phyloP scores from a whole-genome alignment of 2,113 vertebrate species.

The Rhea americana region DNA sequence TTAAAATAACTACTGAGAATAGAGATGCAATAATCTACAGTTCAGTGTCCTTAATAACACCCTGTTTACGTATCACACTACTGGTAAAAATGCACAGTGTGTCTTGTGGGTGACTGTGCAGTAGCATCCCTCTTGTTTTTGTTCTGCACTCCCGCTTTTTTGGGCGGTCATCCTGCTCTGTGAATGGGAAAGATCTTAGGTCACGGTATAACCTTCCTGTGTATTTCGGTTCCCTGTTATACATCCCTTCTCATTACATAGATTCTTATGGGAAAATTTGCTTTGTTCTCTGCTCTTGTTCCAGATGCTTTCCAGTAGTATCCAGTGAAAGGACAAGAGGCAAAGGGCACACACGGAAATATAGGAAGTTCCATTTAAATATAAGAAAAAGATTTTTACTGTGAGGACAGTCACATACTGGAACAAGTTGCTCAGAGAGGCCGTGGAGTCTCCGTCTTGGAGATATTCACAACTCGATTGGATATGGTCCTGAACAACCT shows the following conservation, averaged over 20 bases:
- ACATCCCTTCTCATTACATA: fast-evolving
- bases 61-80: not conserved
- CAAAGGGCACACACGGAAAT: not conserved
- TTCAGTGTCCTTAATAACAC: not conserved
- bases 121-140: not conserved
- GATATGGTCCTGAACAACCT: not conserved
- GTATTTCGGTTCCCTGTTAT: not conserved
- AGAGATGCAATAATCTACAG: not conserved
- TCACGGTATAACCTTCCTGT: not conserved
- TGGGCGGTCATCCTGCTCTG: fast-evolving
- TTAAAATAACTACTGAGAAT: not conserved
- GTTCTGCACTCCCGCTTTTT: not conserved
- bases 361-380: not conserved
- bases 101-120: fast-evolving
- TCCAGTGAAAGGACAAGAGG: not conserved
- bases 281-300: not conserved
- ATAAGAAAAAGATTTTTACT: not conserved
- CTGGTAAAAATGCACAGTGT: not conserved
- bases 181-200: not conserved
- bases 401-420: fast-evolving
- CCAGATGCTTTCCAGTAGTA: not conserved
- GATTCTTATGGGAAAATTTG: not conserved
- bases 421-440: not conserved
- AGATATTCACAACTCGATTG: not conserved
- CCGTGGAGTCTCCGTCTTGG: not conserved